These are phyloP conservation scores for Conus ventricosus DNA, from an alignment of 1,140 invertebrate genomes.

Conservation along the genomic window DNA sequence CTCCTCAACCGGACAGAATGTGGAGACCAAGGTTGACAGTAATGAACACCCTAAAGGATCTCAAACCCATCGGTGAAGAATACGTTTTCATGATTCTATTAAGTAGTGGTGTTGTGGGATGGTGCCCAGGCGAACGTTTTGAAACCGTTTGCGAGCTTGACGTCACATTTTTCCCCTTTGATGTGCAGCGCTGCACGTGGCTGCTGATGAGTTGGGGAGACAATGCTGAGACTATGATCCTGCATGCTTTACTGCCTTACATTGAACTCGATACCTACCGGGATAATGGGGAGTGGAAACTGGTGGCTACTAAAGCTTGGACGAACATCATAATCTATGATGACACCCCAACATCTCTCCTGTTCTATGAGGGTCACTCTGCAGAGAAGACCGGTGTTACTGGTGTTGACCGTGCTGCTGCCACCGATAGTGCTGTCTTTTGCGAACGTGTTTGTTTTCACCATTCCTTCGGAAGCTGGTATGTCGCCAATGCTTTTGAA, in stretches of 20 bases:
- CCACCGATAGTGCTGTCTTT: constrained; percentile 34
- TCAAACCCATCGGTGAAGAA: constrained; percentile 21
- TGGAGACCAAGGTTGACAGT: constrained; percentile 31
- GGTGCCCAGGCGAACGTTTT: constrained; percentile 27
- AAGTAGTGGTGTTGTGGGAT: neutral
- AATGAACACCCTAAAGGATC: constrained; percentile 13
- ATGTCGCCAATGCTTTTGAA: neutral
- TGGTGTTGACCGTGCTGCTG: constrained; percentile 27
- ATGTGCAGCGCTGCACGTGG: constrained; percentile 15
- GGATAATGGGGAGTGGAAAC: constrained; percentile 32
- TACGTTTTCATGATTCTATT: neutral
- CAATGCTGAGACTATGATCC: neutral
- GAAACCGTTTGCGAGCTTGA: constrained; percentile 23
- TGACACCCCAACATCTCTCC: neutral
- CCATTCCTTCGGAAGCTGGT: constrained; percentile 40
- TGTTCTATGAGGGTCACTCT: constrained; percentile 24
- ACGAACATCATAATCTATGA: neutral
- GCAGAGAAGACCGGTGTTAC: constrained; percentile 6
- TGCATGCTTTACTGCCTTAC: neutral
- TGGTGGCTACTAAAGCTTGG: constrained; percentile 6
- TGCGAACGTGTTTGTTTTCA: constrained; percentile 38
- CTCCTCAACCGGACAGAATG: constrained; percentile 3
- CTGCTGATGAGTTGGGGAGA: constrained; percentile 16
- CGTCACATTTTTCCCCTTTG: constrained; percentile 26
- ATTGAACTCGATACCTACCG: constrained; percentile 1